A percentile compares a stretch with the other conserved stretches of the same genome.
These are phyloP conservation scores for Blomia tropicalis DNA, from an alignment of 2,888 invertebrate species.

Conservation along the genomic window DNA sequence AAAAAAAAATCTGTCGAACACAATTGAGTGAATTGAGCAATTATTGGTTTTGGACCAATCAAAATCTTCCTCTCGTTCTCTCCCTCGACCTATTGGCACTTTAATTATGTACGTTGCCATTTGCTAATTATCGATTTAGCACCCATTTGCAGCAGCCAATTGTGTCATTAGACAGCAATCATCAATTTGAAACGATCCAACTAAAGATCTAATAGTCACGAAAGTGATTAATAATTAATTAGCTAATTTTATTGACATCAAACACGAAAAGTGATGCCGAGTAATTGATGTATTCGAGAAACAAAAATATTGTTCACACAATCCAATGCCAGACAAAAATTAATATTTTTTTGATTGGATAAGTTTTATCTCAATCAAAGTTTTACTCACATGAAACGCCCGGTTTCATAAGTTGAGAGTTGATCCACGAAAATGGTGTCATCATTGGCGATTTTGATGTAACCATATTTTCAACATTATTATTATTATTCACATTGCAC, in stretches of 20 bases:
- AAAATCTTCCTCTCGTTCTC: too few relatives aligned
- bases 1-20: too few relatives aligned
- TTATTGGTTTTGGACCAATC: too few relatives aligned
- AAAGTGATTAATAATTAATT: constrained; percentile 9
- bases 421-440: background rate
- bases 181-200: background rate
- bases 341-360: background rate
- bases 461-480: background rate
- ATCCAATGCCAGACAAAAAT: background rate
- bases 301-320: background rate
- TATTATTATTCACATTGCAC: background rate
- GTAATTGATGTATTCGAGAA: background rate
- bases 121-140: too few relatives aligned
- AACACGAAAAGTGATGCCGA: constrained; percentile 12
- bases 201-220: constrained; percentile 1
- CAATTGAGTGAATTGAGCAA: constrained; percentile 8
- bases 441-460: background rate
- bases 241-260: constrained; percentile 12
- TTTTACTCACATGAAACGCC: constrained; percentile 3
- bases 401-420: background rate
- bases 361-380: background rate
- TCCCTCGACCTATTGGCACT: too few relatives aligned
- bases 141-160: too few relatives aligned
- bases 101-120: too few relatives aligned
- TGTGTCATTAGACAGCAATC: too few relatives aligned